A percentile compares a stretch with the other conserved stretches of the same genome.
Evolutionary conservation across 1,140 invertebrate genomes (phyloP).

Genomic region (Leptinotarsa texana): DNA sequence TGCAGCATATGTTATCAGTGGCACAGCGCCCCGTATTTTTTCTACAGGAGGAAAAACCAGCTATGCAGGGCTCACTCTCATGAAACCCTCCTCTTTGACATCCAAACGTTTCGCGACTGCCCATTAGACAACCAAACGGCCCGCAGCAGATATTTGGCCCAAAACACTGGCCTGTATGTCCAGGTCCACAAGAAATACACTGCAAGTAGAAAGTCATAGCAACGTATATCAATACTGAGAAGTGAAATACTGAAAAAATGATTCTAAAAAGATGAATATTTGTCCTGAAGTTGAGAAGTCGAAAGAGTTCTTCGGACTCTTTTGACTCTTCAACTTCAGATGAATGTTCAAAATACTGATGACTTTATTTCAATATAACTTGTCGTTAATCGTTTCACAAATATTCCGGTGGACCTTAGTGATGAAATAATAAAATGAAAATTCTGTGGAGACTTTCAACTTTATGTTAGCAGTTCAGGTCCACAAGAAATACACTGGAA

Average conservation of each 20-base stretch:
- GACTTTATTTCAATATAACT: no score
- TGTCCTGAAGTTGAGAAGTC: no score
- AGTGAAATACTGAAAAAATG: no score
- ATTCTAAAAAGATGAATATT: no score
- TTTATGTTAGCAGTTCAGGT: conserved; percentile 43
- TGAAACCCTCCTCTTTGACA: conserved; percentile 56
- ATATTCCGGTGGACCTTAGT: no score
- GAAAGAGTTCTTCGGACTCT: no score
- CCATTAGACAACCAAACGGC: conserved; percentile 61
- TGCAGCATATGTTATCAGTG: conserved; percentile 60
- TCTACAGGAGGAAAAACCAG: conserved; percentile 58
- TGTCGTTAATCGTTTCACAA: no score
- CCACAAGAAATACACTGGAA: conserved; percentile 59
- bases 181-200: conserved; percentile 59
- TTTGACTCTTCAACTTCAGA: no score
- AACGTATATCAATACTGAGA: no score
- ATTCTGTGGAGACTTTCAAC: no score
- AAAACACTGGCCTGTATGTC: conserved; percentile 59
- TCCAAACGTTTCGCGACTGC: conserved; percentile 57
- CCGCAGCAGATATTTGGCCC: conserved; percentile 61
- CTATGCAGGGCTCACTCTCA: conserved; percentile 58
- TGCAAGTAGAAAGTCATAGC: conserved; percentile 37
- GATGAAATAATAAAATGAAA: no score
- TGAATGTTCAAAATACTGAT: no score
- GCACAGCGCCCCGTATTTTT: conserved; percentile 60